These are phyloP conservation scores for Pseudochaenichthys georgianus DNA, from an alignment of 2,797 vertebrate genomes.

Conservation along the genomic window DNA sequence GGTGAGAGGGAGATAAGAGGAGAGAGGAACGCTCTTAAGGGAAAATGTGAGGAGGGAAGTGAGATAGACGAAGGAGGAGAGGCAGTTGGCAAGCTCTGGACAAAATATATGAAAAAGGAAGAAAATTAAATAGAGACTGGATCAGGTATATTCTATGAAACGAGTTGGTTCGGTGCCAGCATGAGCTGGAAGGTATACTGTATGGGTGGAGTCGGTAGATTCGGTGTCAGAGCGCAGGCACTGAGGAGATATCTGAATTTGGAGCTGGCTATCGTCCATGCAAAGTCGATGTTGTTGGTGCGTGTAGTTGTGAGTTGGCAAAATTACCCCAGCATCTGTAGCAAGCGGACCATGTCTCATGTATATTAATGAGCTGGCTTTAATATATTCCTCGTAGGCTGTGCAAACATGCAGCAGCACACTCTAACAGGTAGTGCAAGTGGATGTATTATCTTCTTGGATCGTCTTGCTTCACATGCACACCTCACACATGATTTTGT, in stretches of 20 bases:
- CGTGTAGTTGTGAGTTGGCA: conserved; percentile 77
- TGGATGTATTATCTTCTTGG: conserved; percentile 45
- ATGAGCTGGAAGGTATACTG: conserved; percentile 38
- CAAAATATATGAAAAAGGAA: conserved; percentile 28
- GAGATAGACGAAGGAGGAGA: conserved; percentile 24
- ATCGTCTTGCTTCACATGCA: conserved; percentile 38
- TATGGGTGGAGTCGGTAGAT: conserved; percentile 46
- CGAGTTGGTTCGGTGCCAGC: conserved; percentile 45
- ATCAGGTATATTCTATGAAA: conserved; percentile 41
- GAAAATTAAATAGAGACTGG: conserved; percentile 35
- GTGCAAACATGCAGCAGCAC: conserved; percentile 67
- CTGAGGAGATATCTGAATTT: conserved; percentile 69
- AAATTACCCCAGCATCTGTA: conserved; percentile 82
- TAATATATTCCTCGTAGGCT: conserved; percentile 79
- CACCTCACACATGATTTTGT: conserved; percentile 1
- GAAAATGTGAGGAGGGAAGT: conserved; percentile 10
- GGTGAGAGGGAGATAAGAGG: conserved; percentile 69
- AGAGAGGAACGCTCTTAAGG: neutral
- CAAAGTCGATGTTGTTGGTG: conserved; percentile 79
- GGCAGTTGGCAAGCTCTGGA: conserved; percentile 31
- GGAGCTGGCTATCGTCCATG: conserved; percentile 73
- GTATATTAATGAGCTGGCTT: conserved; percentile 80
- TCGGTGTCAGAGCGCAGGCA: conserved; percentile 64
- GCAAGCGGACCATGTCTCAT: conserved; percentile 80
- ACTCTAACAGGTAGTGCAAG: conserved; percentile 75